Evolutionary conservation across 2,113 vertebrate genomes (phyloP).

Genomic region (Pygoscelis adeliae): DNA sequence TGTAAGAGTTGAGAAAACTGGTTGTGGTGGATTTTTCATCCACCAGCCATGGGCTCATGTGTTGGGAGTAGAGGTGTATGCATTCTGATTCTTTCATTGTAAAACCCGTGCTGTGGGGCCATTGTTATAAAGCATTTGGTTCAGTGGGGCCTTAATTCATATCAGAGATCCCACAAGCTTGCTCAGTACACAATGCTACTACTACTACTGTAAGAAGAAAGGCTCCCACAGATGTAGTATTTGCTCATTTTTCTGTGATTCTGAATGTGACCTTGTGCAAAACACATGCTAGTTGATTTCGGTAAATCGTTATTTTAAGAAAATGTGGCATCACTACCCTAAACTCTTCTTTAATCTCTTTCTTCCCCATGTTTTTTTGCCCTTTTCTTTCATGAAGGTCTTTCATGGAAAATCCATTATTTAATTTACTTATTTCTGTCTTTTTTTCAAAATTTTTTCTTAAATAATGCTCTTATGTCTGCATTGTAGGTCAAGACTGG

Average conservation of each 20-base stretch:
- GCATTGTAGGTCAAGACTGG: background rate
- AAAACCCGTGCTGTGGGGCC: background rate
- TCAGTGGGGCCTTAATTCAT: background rate
- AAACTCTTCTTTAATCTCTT: background rate
- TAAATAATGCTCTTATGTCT: background rate
- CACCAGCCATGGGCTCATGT: accelerated
- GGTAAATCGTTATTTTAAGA: background rate
- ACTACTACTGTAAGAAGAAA: background rate
- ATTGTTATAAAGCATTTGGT: background rate
- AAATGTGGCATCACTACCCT: background rate
- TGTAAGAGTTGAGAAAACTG: background rate
- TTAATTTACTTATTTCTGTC: background rate
- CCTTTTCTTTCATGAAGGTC: background rate
- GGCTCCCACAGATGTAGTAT: background rate
- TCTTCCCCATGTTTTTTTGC: background rate
- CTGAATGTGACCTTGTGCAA: background rate
- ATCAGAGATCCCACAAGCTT: background rate
- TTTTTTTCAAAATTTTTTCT: background rate
- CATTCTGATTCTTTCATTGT: background rate
- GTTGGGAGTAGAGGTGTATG: background rate
- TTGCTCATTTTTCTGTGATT: background rate
- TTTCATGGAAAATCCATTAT: background rate
- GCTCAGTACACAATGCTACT: background rate
- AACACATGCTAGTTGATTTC: background rate
- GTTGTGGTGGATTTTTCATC: background rate